Evolutionary conservation across 1,140 invertebrate genomes (phyloP).

Genomic region (Drosophila tsacasi): DNA sequence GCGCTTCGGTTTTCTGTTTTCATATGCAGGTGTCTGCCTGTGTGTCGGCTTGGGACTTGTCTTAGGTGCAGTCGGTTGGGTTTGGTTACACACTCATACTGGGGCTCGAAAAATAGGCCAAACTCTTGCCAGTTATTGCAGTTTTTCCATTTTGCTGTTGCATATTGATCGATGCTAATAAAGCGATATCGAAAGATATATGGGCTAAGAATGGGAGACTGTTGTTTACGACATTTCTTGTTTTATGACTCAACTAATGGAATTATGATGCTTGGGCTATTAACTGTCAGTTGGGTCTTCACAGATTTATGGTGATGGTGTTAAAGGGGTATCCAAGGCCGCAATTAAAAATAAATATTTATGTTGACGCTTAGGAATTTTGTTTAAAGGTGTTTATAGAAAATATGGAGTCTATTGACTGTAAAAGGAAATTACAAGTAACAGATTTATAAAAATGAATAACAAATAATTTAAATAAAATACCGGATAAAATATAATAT

Average conservation of each 20-base stretch:
- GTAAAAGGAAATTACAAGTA: background rate
- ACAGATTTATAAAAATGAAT: background rate
- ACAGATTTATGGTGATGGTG: constrained; percentile 14
- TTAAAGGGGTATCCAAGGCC: constrained; percentile 6
- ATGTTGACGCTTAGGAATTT: background rate
- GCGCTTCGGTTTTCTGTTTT: constrained; percentile 31
- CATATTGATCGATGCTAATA: constrained; percentile 34
- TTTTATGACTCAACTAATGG: constrained; percentile 51
- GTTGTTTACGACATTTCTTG: constrained; percentile 10
- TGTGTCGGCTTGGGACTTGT: constrained; percentile 40
- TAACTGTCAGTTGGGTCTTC: constrained; percentile 20
- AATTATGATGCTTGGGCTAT: constrained; percentile 21
- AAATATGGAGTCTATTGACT: background rate
- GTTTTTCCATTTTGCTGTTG: constrained; percentile 48
- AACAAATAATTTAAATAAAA: background rate
- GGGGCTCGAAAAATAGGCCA: constrained; percentile 64
- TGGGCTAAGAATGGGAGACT: constrained; percentile 28
- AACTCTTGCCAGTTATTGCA: constrained; percentile 59
- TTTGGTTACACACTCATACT: constrained; percentile 27
- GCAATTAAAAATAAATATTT: background rate
- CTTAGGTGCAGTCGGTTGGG: constrained; percentile 46
- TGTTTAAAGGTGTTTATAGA: background rate
- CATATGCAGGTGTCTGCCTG: constrained; percentile 46
- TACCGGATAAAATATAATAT: background rate
- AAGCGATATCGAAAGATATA: constrained; percentile 23